These are phyloP conservation scores for Acanthococcus lagerstroemiae DNA, from an alignment of 2,888 invertebrate species.

Conservation along the genomic window DNA sequence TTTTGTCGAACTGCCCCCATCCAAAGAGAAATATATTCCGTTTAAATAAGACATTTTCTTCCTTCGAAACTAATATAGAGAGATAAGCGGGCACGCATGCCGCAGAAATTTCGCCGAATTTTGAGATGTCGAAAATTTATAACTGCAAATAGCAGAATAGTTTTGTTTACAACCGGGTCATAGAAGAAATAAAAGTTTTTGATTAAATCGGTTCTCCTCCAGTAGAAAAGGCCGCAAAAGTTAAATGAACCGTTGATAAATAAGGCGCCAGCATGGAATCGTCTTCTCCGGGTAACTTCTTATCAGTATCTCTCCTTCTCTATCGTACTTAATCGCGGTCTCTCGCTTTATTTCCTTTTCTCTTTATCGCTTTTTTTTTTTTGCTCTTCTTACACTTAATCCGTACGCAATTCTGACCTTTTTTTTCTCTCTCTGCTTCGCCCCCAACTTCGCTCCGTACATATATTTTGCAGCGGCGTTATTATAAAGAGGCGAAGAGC, in stretches of 20 bases:
- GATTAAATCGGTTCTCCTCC: constrained; percentile 21
- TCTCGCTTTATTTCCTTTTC: constrained; percentile 5
- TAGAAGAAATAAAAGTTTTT: constrained; percentile 29
- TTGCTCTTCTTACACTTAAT: not conserved
- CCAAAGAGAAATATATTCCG: constrained; percentile 18
- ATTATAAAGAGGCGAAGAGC: constrained; percentile 4
- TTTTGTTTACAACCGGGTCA: constrained; percentile 30
- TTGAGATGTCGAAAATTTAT: constrained; percentile 23
- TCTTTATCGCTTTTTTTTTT: not conserved
- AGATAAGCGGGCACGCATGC: constrained; percentile 4
- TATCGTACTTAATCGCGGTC: not conserved
- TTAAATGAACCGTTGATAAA: constrained; percentile 30
- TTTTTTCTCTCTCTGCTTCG: constrained; percentile 8
- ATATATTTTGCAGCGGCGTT: not conserved
- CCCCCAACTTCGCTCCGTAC: not conserved
- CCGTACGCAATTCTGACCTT: constrained; percentile 23
- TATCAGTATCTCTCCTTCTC: constrained; percentile 8
- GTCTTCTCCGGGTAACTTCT: constrained; percentile 25
- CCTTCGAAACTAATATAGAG: constrained; percentile 13
- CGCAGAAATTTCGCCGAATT: constrained; percentile 3
- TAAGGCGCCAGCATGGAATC: constrained; percentile 29
- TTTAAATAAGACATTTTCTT: constrained; percentile 21
- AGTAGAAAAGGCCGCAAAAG: constrained; percentile 24
- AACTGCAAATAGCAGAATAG: constrained; percentile 24
- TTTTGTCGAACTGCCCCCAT: constrained; percentile 18